Evolutionary conservation across 2,888 invertebrate genomes (phyloP), one percentile per base, ranked within the genome.

Genomic region (Ganaspis brasiliensis): DNA sequence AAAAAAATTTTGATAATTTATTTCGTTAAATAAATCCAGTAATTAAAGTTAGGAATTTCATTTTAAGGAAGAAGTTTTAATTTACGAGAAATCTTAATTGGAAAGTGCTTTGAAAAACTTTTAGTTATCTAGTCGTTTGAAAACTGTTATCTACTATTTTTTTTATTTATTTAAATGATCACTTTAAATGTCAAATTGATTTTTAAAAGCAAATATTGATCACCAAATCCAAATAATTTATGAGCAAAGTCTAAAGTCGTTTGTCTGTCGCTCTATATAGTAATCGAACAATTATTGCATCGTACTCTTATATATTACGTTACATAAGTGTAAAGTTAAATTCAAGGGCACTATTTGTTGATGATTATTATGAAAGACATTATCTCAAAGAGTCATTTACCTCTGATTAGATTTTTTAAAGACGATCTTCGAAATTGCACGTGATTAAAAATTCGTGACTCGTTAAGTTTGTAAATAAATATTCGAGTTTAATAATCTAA

Each of bases 201-300:
- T 31, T 31, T 31, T 31, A 31, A 6, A 31, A 31, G 6, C 19
- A 14, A 63, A 45, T 40, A 21, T 63, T 63, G 14, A 63, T 21
- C 0, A 40, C 1, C n/a, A n/a, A n/a, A n/a, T 24, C 21, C 4
- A 24, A 63, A 63, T 40, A 24, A n/a, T 67, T 14, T 21, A 67
- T 45, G 45, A 45, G 14, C 61, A 63, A 63, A 67, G 63, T 67
- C 21, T 37, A 67, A 67, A 67, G 67, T 45, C 21, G 19, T 40
- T 1, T 5, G 16, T 37, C 37, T 19, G 1, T 57, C n/a, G 26
- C 21, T 24, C 40, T 67, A 24, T 37, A 40, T 37, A 10, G 16
- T 9, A 9, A 40, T 63, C 37, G 8, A 63, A 21, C n/a, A 67
- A 67, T 67, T 67, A 24, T 63, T 63, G 40, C 24, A 67, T 37